A percentile compares a stretch with the other conserved stretches of the same genome.
Evolutionary conservation across 2,797 vertebrate species (phyloP).

Genomic region (Amphiprion clarkii): DNA sequence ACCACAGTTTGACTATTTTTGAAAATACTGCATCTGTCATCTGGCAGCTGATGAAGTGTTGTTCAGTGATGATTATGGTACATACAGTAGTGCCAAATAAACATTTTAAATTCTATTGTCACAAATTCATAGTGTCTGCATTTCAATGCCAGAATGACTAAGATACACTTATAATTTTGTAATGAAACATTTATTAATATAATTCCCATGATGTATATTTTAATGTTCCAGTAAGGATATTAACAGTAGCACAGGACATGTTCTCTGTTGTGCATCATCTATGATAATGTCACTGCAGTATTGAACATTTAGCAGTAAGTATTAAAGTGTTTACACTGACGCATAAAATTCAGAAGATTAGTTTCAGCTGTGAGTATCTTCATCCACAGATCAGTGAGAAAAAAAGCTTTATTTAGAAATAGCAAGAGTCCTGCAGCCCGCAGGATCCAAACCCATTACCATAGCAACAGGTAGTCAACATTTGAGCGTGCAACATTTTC

Average conservation of each 20-base stretch:
- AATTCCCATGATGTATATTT: conserved; percentile 3
- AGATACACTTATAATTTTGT: conserved; percentile 7
- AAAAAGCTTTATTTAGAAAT: conserved; percentile 88
- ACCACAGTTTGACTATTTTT: conserved; percentile 4
- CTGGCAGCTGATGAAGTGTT: conserved; percentile 18
- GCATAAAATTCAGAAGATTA: conserved; percentile 69
- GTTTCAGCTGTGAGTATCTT: conserved; percentile 77
- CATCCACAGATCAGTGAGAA: conserved; percentile 81
- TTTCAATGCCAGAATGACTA: conserved; percentile 11
- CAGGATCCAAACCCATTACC: conserved; percentile 84
- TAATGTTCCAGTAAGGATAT: conserved; percentile 11
- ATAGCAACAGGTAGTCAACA: conserved; percentile 90
- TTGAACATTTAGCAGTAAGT: conserved; percentile 47
- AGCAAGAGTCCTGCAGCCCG: conserved; percentile 84
- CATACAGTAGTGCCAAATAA: neutral
- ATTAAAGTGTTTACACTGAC: conserved; percentile 54
- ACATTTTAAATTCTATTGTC: neutral
- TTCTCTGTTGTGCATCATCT: conserved; percentile 36
- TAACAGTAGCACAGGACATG: conserved; percentile 20
- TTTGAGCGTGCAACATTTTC: conserved; percentile 81
- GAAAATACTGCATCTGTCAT: conserved; percentile 2
- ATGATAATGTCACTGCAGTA: conserved; percentile 50
- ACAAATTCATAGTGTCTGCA: neutral
- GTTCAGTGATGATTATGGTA: conserved; percentile 10
- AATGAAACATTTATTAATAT: conserved; percentile 19